Base-by-base conservation (phyloP, 2,888 invertebrate genomes). In the Theretra japonica region DNA sequence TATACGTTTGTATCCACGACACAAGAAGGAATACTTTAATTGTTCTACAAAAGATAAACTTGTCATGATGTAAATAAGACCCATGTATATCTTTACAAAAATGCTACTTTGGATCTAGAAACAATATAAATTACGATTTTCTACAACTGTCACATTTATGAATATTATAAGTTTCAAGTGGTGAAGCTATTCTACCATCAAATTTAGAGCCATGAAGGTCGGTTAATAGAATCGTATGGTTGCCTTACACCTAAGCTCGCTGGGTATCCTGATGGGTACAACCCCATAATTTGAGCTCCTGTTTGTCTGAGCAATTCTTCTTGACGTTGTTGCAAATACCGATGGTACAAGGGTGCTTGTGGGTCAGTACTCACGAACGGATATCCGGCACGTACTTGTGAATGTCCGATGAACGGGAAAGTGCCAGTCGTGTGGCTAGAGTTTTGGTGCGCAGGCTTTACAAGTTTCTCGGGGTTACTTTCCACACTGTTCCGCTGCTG, bases 331-430 rank as follows among this genome's bases (percentile, higher is more conserved):
- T 96, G 96, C 75, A 97, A 86, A 88, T 97, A 97, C 85, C 97
- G 97, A 83, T 97, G 97, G 85, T 97, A 97, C 30, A 97, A 87
- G 30, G 96, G 96, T 71, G 96, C 95, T 70, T 95, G 95, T 7
- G 96, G 91, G 80, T 96, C 96, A 77, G 96, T 92, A 62, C 88
- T 91, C 74, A 96, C 96, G 75, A 96, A 96, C 21, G 96, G 95
- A 80, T 96, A 96, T 0, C 95, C 95, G 0, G 95, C 94, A 19
- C 96, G 94, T 23, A 95, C 94, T 75, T 96, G 96, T 8, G 95
- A 92, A 76, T 95, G 95, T 0, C 95, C 95, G 59, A 96, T 92
- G 78, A 96, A 96, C 33, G 96, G 96, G 82, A 95, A 96, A 8
- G 95, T 86, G 4, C 95, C 88, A 17, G 91, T 81, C 48, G 87